Percentiles rank a stretch among this genome's conserved stretches.
Conservation (phyloP, 2,797 vertebrate species). For the Chaetodon trifasciatus region DNA sequence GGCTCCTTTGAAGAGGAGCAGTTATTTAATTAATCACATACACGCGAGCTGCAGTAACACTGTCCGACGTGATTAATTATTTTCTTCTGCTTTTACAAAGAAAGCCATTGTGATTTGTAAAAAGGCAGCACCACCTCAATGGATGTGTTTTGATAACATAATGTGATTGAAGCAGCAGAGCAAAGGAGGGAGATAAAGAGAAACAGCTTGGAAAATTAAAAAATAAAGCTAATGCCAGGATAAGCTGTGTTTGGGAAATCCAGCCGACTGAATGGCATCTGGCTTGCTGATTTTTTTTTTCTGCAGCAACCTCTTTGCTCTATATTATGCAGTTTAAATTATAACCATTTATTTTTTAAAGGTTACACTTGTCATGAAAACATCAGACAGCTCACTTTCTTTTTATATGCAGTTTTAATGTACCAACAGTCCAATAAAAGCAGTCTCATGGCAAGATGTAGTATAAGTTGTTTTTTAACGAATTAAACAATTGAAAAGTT, state of each 20-base stretch:
- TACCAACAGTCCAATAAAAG: constrained; percentile 19
- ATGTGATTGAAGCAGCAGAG: constrained; percentile 74
- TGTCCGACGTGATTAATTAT: constrained; percentile 77
- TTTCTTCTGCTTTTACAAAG: constrained; percentile 71
- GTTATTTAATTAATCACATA: constrained; percentile 79
- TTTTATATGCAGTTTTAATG: constrained; percentile 18
- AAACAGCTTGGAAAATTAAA: constrained; percentile 72
- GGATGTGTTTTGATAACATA: constrained; percentile 74
- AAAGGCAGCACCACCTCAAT: constrained; percentile 69
- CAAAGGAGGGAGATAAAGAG: constrained; percentile 72
- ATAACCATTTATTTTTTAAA: neutral
- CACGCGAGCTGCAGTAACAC: constrained; percentile 65
- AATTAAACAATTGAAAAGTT: constrained; percentile 16
- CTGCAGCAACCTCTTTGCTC: constrained; percentile 12
- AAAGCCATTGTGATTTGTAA: constrained; percentile 71
- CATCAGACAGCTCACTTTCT: neutral
- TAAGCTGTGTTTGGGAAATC: constrained; percentile 65
- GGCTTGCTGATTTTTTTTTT: constrained; percentile 25
- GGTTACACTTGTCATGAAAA: constrained; percentile 6
- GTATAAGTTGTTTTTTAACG: neutral
- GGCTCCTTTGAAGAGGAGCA: constrained; percentile 71
- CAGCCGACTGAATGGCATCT: constrained; percentile 44
- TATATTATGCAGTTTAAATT: constrained; percentile 9
- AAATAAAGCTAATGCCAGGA: constrained; percentile 64
- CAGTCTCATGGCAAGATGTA: neutral